phyloP scores from a whole-genome alignment of 64 coral and sea anemone genomes.

The Hydrozoanthus tunicans region DNA sequence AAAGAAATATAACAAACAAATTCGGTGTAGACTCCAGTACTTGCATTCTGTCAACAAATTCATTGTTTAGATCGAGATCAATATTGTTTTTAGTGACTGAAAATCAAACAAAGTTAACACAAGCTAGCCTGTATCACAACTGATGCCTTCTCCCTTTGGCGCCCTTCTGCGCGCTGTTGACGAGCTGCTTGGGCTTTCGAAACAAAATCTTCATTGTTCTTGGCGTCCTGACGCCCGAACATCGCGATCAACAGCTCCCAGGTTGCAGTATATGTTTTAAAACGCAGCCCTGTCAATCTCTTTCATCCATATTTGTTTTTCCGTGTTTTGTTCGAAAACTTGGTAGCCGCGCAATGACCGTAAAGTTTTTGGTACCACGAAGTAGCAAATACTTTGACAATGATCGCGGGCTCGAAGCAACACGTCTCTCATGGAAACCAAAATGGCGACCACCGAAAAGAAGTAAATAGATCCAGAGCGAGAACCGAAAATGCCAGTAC shows the following conservation, averaged over 20 bases:
- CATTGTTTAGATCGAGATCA: too few species aligned
- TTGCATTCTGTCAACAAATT: too few species aligned
- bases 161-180: constrained; percentile 62
- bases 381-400: not conserved
- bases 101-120: not conserved
- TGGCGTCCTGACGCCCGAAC: constrained; percentile 41
- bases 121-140: constrained; percentile 53
- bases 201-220: constrained; percentile 61
- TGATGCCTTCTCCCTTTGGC: constrained; percentile 56
- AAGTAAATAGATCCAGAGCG: not conserved
- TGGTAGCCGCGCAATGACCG: constrained; percentile 12
- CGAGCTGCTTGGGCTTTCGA: constrained; percentile 59
- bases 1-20: too few species aligned
- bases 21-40: too few species aligned
- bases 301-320: constrained; percentile 10
- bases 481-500: constrained; percentile 23
- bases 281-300: not conserved
- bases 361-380: not conserved
- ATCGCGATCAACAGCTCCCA: not conserved
- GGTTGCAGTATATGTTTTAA: not conserved
- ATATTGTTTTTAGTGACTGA: too few species aligned
- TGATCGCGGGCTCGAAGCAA: constrained; percentile 4
- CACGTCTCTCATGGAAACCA: constrained; percentile 53
- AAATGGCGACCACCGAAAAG: constrained; percentile 17
- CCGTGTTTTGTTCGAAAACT: constrained; percentile 6